These are phyloP conservation scores for Thymelicus sylvestris DNA, from an alignment of 2,888 invertebrate genomes.

Conservation along the genomic window DNA sequence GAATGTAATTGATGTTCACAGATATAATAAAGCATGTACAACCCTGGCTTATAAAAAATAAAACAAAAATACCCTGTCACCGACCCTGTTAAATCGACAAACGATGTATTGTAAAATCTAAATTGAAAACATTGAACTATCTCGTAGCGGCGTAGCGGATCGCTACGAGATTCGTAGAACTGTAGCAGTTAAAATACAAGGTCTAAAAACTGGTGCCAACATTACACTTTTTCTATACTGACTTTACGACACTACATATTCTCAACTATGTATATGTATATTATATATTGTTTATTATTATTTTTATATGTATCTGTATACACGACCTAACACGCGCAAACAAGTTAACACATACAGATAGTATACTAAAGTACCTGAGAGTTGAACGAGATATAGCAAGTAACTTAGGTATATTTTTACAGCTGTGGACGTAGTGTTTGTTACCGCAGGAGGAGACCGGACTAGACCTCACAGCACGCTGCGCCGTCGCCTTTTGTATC, in stretches of 20 bases:
- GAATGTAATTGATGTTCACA: background rate
- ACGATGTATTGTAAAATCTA: no score
- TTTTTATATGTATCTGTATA: background rate
- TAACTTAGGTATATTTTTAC: conserved; percentile 5
- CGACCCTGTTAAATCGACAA: background rate
- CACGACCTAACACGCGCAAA: background rate
- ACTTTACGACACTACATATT: background rate
- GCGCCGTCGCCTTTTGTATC: conserved; percentile 18
- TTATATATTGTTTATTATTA: background rate
- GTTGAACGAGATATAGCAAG: background rate
- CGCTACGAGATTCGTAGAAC: background rate
- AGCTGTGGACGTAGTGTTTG: background rate
- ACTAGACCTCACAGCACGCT: conserved; percentile 9
- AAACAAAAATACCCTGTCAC: background rate
- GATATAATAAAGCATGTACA: background rate
- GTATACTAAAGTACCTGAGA: background rate
- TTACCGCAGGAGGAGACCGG: background rate
- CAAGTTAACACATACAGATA: background rate
- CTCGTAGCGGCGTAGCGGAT: background rate
- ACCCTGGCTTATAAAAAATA: conserved; percentile 1
- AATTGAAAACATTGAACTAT: background rate
- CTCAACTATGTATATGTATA: background rate
- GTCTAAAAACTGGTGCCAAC: no score
- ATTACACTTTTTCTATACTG: background rate
- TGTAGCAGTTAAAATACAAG: background rate